These are phyloP conservation scores for Etheostoma perlongum DNA, from an alignment of 2,797 vertebrate genomes.

Conservation along the genomic window DNA sequence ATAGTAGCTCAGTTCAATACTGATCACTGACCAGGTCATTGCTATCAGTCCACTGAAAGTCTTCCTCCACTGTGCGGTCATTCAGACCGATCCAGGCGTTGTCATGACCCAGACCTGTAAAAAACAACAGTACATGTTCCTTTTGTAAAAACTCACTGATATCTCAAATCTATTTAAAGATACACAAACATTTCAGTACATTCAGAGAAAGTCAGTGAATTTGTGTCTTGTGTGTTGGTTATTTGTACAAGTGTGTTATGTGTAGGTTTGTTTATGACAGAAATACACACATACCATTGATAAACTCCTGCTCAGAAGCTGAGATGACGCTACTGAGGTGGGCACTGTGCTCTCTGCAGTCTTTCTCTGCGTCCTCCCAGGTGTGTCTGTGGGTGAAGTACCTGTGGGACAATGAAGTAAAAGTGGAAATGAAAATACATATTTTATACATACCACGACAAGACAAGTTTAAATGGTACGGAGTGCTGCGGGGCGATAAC, in stretches of 20 bases:
- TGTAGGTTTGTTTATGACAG: constrained; percentile 1
- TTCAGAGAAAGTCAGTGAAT: no score
- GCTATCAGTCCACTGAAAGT: constrained; percentile 97
- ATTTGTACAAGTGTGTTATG: not conserved
- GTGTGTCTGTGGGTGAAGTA: constrained; percentile 92
- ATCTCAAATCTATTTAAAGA: not conserved
- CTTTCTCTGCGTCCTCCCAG: constrained; percentile 97
- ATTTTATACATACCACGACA: constrained; percentile 39
- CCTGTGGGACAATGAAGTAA: constrained; percentile 47
- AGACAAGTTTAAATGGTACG: constrained; percentile 41
- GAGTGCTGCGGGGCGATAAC: constrained; percentile 25
- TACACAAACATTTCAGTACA: no score
- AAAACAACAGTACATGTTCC: not conserved
- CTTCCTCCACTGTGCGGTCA: constrained; percentile 94
- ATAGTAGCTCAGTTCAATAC: not conserved
- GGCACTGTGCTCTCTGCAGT: constrained; percentile 92
- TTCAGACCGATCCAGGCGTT: constrained; percentile 97
- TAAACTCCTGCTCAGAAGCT: constrained; percentile 90
- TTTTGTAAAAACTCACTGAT: not conserved
- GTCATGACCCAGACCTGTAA: constrained; percentile 91
- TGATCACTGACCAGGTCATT: constrained; percentile 88
- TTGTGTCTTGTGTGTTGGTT: no score
- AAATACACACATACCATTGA: constrained; percentile 85
- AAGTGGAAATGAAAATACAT: constrained; percentile 37
- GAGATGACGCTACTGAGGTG: constrained; percentile 94